phyloP scores from a whole-genome alignment of 2,888 invertebrate genomes.

The Dryobota labecula region DNA sequence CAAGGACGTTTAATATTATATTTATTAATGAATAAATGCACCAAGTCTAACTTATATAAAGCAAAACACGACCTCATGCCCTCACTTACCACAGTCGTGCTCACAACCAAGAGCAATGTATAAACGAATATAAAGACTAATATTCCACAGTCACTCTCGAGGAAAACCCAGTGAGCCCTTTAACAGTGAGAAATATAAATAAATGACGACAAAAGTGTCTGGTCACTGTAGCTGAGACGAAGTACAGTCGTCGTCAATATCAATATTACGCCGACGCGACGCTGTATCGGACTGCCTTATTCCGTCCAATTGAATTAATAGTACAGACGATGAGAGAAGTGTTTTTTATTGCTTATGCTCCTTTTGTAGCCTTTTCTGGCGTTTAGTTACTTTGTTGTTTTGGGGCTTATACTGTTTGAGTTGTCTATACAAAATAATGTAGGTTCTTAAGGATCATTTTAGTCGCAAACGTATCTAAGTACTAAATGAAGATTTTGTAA shows the following conservation, averaged over 20 bases:
- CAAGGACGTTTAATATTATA: background rate
- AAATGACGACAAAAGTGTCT: slow-evolving; percentile 71
- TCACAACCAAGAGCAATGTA: background rate
- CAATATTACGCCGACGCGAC: slow-evolving; percentile 69
- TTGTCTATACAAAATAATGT: background rate
- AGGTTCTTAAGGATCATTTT: background rate
- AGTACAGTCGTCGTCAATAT: slow-evolving; percentile 81
- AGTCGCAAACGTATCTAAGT: background rate
- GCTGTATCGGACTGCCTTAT: slow-evolving; percentile 74
- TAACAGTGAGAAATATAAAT: slow-evolving; percentile 59
- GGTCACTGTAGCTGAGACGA: slow-evolving; percentile 75
- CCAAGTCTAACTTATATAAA: background rate
- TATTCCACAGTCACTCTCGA: slow-evolving; percentile 31
- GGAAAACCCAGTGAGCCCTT: slow-evolving; percentile 47
- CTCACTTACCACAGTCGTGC: background rate
- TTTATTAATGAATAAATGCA: background rate
- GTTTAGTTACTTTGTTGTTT: background rate
- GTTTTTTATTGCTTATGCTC: slow-evolving; percentile 11
- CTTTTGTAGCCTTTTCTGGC: background rate
- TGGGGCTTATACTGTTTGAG: background rate
- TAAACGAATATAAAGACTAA: slow-evolving; percentile 28
- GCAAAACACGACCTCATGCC: background rate
- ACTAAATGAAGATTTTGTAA: background rate
- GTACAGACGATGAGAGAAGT: slow-evolving; percentile 67
- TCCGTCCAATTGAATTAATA: slow-evolving; percentile 72